phyloP scores from a whole-genome alignment of 2,113 vertebrate species.

The Erpornis zantholeuca region DNA sequence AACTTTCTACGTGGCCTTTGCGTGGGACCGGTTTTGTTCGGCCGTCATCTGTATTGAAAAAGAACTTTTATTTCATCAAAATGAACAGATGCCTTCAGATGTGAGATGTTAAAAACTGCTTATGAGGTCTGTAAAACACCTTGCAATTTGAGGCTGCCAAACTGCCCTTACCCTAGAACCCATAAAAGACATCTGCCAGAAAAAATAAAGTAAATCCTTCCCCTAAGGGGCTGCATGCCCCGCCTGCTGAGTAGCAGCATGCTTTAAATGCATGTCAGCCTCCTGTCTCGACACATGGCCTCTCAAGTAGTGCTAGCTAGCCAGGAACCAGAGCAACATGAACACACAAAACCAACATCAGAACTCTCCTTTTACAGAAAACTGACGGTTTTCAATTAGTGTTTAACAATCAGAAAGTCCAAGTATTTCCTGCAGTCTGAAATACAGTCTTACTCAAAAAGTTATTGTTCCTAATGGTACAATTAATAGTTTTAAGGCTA shows the following conservation, averaged over 20 bases:
- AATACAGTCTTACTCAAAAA: background rate
- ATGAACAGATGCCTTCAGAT: background rate
- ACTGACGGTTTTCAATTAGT: background rate
- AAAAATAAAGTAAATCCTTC: background rate
- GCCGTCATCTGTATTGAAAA: conserved; percentile 84
- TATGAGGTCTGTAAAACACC: background rate
- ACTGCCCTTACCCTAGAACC: background rate
- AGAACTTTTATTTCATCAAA: background rate
- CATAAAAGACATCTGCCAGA: background rate
- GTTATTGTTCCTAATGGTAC: background rate
- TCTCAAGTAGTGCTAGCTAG: background rate
- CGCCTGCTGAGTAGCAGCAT: background rate
- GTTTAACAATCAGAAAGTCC: background rate
- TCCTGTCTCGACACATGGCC: background rate
- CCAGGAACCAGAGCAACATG: background rate
- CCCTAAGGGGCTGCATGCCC: fast-evolving
- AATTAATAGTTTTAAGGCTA: background rate
- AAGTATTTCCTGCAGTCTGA: background rate
- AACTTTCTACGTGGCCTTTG: conserved; percentile 85
- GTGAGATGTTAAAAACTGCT: background rate
- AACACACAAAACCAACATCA: background rate
- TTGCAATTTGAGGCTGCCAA: background rate
- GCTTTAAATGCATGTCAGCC: background rate
- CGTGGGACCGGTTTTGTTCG: conserved; percentile 91
- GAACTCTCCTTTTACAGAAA: background rate